Percentiles rank a stretch among this genome's conserved stretches.
These are phyloP conservation scores for Saguinus midas DNA, from an alignment of 2,113 vertebrate genomes.

Conservation along the genomic window DNA sequence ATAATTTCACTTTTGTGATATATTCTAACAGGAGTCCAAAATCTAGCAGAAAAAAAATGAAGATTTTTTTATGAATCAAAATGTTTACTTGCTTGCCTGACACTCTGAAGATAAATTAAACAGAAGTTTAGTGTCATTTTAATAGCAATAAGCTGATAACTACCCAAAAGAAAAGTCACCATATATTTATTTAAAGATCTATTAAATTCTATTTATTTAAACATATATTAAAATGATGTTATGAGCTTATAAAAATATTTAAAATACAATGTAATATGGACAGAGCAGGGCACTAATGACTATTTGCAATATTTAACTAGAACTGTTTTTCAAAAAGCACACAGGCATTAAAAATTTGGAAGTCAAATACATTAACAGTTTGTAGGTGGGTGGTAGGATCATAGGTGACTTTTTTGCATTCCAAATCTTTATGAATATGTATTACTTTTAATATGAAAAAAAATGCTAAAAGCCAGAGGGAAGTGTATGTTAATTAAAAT, in stretches of 20 bases:
- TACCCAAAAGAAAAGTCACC: background rate
- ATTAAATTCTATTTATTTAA: background rate
- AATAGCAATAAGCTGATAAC: conserved; percentile 24
- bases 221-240: conserved; percentile 7
- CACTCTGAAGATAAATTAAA: no score
- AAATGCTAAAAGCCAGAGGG: conserved; percentile 23
- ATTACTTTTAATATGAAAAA: conserved; percentile 59
- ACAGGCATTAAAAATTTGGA: conserved; percentile 29
- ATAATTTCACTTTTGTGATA: conserved; percentile 9
- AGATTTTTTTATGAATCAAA: background rate
- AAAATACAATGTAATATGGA: conserved; percentile 27
- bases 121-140: background rate
- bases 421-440: conserved; percentile 49
- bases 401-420: conserved; percentile 40
- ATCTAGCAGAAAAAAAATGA: background rate
- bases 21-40: background rate
- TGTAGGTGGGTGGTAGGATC: conserved; percentile 38
- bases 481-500: conserved; percentile 48
- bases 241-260: conserved; percentile 53
- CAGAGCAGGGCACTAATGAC: background rate
- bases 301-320: conserved; percentile 46
- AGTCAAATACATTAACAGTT: conserved; percentile 39
- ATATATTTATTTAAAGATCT: conserved; percentile 44
- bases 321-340: conserved; percentile 51
- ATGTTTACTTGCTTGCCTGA: background rate